phyloP scores from a whole-genome alignment of 2,113 vertebrate genomes.

The Thunnus maccoyii region DNA sequence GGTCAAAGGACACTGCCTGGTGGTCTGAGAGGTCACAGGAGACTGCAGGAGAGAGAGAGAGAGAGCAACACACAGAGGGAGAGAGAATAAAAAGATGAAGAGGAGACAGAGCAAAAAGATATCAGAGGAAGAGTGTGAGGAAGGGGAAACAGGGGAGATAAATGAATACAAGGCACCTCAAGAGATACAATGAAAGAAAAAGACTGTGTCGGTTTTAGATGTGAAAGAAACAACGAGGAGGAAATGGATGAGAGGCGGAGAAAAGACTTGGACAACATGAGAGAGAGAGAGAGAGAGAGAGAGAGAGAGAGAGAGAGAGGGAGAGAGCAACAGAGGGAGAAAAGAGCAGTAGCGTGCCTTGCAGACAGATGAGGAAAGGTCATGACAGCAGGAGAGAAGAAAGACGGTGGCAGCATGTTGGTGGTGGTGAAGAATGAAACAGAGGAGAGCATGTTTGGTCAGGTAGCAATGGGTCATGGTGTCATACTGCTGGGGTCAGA shows the following conservation, averaged over 20 bases:
- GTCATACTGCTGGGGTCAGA: neutral
- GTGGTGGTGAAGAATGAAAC: conserved; percentile 21
- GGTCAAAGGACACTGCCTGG: conserved; percentile 80
- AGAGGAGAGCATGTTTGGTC: conserved; percentile 24
- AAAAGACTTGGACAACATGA: neutral
- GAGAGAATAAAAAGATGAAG: conserved; percentile 11
- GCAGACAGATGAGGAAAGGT: conserved; percentile 59
- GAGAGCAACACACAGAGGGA: conserved; percentile 40
- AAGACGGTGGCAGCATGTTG: conserved; percentile 45
- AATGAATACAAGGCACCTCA: conserved; percentile 15
- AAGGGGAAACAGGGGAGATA: neutral
- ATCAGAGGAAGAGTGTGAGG: conserved; percentile 8
- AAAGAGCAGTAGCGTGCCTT: conserved; percentile 51
- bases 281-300: too few species aligned
- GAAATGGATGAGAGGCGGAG: conserved; percentile 25
- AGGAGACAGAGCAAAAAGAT: conserved; percentile 32
- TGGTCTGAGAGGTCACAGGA: conserved; percentile 81
- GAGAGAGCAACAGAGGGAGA: conserved; percentile 37
- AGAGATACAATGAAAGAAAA: neutral
- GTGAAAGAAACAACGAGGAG: conserved; percentile 7
- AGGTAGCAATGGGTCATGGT: conserved; percentile 19
- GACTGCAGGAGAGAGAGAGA: conserved; percentile 76
- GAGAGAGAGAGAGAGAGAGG: neutral
- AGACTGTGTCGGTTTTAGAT: conserved; percentile 6
- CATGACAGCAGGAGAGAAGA: conserved; percentile 48